Base-by-base conservation (phyloP, 2,113 vertebrate genomes). In the Oostethus manadensis region DNA sequence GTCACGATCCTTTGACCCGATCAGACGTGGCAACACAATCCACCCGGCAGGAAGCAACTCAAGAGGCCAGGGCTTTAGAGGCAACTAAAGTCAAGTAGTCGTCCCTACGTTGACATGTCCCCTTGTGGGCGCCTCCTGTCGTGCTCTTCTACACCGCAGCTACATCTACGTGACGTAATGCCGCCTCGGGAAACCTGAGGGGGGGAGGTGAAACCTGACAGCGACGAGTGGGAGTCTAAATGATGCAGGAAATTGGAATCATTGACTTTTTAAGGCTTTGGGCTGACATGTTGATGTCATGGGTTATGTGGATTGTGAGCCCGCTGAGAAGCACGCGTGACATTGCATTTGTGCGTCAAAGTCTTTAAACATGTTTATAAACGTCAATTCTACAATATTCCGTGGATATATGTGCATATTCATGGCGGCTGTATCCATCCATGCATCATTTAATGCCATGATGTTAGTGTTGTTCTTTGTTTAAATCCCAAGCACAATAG, bases 201-300 rank as follows among this genome's bases (percentile, higher is more conserved):
- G 29, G 58, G 54, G 18, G 16, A 62, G 60, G 51, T 82, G 81
- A 82, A 81, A 85, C 80, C 80, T 73, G 83, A 80, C 81, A 79
- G 80, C 53, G 66, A 56, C 38, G 60, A 42, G 56, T 43, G 29
- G 56, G 56, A 66, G 23, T 64, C 77, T 76, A 77, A 84, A 79
- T 82, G 67, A 78, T 73, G 78, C 69, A 77, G 58, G 71, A 71
- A 81, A 73, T 70, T 60, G 60, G 54, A 48, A 71, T 55, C 59
- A 40, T 51, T 46, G 35, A 74, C 55, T 68, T 68, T 61, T 38
- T 68, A 58, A 58, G 47, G 38, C 17, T 64, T 56, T 49, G 55
- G 17, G 51, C 10, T 35, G 16, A 6, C 10, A 2, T 10, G 2
- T 3, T 8, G 49, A 51, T 16, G 49, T 29, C 4, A 6, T 23